Evolutionary conservation across 2,888 invertebrate genomes (phyloP).

Genomic region (Polyploca ridens): DNA sequence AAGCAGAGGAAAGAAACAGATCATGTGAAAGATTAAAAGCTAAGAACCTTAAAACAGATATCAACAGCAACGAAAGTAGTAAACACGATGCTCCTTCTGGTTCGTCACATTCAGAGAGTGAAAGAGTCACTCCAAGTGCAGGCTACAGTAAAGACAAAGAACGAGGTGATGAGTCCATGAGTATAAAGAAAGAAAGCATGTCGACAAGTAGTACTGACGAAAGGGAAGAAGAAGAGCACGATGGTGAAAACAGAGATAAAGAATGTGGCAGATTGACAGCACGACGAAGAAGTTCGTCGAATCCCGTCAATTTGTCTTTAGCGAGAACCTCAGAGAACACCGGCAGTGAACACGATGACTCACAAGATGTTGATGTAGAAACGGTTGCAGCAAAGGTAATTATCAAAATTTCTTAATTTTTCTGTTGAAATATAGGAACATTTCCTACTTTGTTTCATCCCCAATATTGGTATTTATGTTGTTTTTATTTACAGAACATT

Average conservation of each 20-base stretch:
- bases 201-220: slow-evolving; percentile 82
- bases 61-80: slow-evolving; percentile 82
- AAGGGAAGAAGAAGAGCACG: slow-evolving; percentile 77
- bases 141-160: slow-evolving; percentile 80
- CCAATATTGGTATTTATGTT: slow-evolving; percentile 1
- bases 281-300: slow-evolving; percentile 89
- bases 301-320: slow-evolving; percentile 92
- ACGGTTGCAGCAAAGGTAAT: slow-evolving; percentile 80
- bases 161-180: slow-evolving; percentile 70
- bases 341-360: slow-evolving; percentile 84
- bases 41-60: slow-evolving; percentile 77
- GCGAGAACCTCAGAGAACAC: slow-evolving; percentile 84
- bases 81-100: slow-evolving; percentile 81
- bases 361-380: slow-evolving; percentile 82
- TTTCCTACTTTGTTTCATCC: neutral
- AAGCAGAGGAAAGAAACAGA: slow-evolving; percentile 79
- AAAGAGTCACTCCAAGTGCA: slow-evolving; percentile 74
- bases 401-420: neutral
- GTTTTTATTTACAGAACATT: slow-evolving; percentile 65
- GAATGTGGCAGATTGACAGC: slow-evolving; percentile 81
- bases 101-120: slow-evolving; percentile 81
- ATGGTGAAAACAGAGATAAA: slow-evolving; percentile 81
- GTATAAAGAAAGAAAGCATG: slow-evolving; percentile 82
- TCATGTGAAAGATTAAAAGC: slow-evolving; percentile 79
- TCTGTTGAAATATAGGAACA: neutral